A percentile compares a stretch with the other conserved stretches of the same genome.
Evolutionary conservation across 1,140 invertebrate species (phyloP).

Genomic region (Zophobas morio): DNA sequence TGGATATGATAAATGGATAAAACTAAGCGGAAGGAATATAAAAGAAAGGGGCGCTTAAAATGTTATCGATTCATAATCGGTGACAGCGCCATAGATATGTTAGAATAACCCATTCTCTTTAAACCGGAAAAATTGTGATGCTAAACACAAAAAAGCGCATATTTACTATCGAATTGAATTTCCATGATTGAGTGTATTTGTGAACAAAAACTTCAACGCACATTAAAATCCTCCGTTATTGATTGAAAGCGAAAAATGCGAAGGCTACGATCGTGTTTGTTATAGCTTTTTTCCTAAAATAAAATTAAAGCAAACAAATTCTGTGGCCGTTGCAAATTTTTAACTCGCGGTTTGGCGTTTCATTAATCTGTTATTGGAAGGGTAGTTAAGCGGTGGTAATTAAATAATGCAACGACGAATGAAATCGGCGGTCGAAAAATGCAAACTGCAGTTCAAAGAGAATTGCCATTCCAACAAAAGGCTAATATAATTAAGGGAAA

Average conservation of each 20-base stretch:
- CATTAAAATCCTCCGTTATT: too few species aligned
- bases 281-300: too few species aligned
- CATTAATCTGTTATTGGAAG: conserved; percentile 19
- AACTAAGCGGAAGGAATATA: conserved; percentile 22
- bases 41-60: conserved; percentile 31
- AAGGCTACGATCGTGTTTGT: too few species aligned
- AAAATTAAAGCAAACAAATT: not conserved
- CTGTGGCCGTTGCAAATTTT: conserved; percentile 1
- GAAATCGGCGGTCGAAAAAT: conserved; percentile 24
- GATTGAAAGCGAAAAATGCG: too few species aligned
- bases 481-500: conserved; percentile 38
- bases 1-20: conserved; percentile 37
- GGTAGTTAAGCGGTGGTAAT: conserved; percentile 23
- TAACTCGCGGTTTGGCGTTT: conserved; percentile 4
- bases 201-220: too few species aligned
- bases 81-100: conserved; percentile 5
- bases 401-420: conserved; percentile 15
- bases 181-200: too few species aligned
- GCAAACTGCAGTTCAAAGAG: conserved; percentile 40
- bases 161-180: too few species aligned
- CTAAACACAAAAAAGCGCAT: too few species aligned
- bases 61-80: conserved; percentile 36
- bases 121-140: too few species aligned
- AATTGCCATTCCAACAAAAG: conserved; percentile 40
- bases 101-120: not conserved